Conservation (phyloP, 1,140 invertebrate genomes). For the Leptopilina boulardi region DNA sequence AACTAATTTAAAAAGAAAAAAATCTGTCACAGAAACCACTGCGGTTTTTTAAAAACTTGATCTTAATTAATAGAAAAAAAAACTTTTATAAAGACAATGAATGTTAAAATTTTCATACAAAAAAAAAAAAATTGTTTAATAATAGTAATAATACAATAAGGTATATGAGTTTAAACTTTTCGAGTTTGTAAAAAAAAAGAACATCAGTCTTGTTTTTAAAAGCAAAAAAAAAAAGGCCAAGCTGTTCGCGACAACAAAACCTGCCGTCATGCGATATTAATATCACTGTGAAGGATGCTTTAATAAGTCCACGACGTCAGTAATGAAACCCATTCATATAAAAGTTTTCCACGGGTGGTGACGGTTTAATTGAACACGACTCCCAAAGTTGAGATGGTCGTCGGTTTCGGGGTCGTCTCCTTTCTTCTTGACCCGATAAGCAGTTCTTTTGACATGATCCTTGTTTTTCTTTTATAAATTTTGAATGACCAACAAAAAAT, state of each 20-base stretch:
- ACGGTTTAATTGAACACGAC: slow-evolving; percentile 69
- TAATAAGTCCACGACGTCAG: slow-evolving; percentile 71
- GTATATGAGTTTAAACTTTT: background rate
- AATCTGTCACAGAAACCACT: background rate
- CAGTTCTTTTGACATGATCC: slow-evolving; percentile 1
- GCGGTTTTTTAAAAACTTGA: no score
- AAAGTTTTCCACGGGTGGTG: slow-evolving; percentile 68
- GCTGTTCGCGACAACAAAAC: slow-evolving; percentile 66
- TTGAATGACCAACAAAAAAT: background rate
- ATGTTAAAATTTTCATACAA: no score
- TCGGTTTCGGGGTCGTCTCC: slow-evolving; percentile 9
- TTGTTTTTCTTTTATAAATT: background rate
- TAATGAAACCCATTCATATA: slow-evolving; percentile 74
- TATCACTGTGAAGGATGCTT: slow-evolving; percentile 63
- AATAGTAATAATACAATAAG: background rate
- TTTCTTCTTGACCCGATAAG: background rate
- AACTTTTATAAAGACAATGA: no score
- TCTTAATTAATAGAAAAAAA: no score
- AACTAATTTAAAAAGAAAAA: background rate
- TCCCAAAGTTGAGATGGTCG: slow-evolving; percentile 27
- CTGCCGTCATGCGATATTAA: slow-evolving; percentile 66
- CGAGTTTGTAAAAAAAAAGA: background rate
- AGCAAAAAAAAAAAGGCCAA: slow-evolving; percentile 48
- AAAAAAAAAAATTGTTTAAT: no score
- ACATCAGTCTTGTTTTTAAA: slow-evolving; percentile 15